phyloP scores from a whole-genome alignment of 1,140 invertebrate genomes.

The Ladona fulva region DNA sequence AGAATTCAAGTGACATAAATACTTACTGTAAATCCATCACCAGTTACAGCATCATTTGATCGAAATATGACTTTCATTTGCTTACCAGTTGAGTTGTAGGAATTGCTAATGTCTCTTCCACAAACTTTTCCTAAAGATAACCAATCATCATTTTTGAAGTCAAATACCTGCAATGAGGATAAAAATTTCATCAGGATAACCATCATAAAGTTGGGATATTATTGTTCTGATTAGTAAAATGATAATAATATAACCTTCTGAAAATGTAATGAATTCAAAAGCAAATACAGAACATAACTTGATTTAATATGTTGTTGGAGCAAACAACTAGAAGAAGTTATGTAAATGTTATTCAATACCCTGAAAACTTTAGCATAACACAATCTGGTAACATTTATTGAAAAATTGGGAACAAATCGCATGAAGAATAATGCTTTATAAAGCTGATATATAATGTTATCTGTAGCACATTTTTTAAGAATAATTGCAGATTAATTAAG shows the following conservation, averaged over 20 bases:
- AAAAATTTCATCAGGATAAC: neutral
- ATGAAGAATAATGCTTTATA: too few relatives aligned
- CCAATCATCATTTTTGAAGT: constrained; percentile 40
- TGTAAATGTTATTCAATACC: too few relatives aligned
- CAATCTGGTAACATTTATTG: too few relatives aligned
- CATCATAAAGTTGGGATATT: too few relatives aligned
- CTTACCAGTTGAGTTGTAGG: constrained; percentile 51
- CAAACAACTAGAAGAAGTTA: too few relatives aligned
- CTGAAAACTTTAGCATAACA: too few relatives aligned
- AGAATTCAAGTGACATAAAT: constrained; percentile 22
- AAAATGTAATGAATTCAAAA: constrained; percentile 71
- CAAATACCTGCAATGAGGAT: constrained; percentile 33
- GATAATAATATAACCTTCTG: too few relatives aligned
- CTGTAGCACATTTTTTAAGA: too few relatives aligned
- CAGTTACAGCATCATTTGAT: constrained; percentile 51
- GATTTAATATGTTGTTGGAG: constrained; percentile 59
- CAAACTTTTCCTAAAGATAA: constrained; percentile 53
- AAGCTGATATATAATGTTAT: too few relatives aligned
- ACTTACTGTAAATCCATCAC: constrained; percentile 58
- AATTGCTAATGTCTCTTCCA: constrained; percentile 52
- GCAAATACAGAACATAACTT: constrained; percentile 50
- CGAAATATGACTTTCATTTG: constrained; percentile 60
- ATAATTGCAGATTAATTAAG: too few relatives aligned
- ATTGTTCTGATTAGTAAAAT: too few relatives aligned
- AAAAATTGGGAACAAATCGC: too few relatives aligned